phyloP scores from a whole-genome alignment of 2,888 invertebrate species.

The Dichetophora obliterata region DNA sequence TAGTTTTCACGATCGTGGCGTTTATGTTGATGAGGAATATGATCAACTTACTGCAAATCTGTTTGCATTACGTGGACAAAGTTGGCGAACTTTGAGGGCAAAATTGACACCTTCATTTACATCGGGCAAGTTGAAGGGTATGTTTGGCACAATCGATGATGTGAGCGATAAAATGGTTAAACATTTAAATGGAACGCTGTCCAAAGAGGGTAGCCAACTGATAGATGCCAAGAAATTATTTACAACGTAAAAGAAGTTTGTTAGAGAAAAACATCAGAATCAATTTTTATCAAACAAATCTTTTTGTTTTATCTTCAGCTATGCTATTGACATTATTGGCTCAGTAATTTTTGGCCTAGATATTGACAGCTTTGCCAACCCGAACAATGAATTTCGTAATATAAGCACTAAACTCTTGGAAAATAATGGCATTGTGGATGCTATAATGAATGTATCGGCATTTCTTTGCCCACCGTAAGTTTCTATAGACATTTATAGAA shows the following conservation, averaged over 20 bases:
- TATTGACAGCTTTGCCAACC: constrained; percentile 58
- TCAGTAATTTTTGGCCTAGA: constrained; percentile 68
- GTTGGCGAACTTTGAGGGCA: constrained; percentile 76
- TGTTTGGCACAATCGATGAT: constrained; percentile 74
- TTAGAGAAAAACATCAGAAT: not conserved
- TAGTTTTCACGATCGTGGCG: constrained; percentile 77
- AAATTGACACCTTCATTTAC: constrained; percentile 79
- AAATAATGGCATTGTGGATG: not conserved
- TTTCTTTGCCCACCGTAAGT: constrained; percentile 50
- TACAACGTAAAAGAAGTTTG: constrained; percentile 50
- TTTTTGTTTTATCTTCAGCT: constrained; percentile 50
- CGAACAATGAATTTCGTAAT: constrained; percentile 56
- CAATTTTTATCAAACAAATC: not conserved
- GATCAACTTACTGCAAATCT: constrained; percentile 75
- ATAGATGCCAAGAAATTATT: constrained; percentile 70
- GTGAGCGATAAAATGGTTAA: constrained; percentile 72
- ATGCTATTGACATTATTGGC: constrained; percentile 67
- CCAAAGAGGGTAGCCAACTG: constrained; percentile 57
- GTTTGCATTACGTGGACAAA: constrained; percentile 65
- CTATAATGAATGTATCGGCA: not conserved
- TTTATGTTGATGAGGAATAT: constrained; percentile 74
- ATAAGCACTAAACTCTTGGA: constrained; percentile 39
- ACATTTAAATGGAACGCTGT: constrained; percentile 66
- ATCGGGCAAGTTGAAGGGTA: constrained; percentile 76
- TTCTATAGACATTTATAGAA: not conserved